Percentiles rank a stretch among this genome's conserved stretches.
These are phyloP conservation scores for Coracopsis vasa DNA, from an alignment of 2,113 vertebrate genomes.

Conservation along the genomic window DNA sequence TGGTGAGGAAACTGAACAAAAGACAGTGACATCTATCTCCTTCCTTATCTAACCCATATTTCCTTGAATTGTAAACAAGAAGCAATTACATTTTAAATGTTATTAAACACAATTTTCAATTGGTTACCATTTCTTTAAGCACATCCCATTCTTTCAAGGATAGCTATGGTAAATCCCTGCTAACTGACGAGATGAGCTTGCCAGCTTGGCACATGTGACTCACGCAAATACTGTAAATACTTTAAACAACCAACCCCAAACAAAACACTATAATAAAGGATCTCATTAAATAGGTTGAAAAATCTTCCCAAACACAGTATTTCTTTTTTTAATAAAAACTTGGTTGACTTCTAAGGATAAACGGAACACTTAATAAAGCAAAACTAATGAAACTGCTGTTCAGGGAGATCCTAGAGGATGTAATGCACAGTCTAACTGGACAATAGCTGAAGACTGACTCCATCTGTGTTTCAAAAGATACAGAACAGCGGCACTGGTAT, in stretches of 20 bases:
- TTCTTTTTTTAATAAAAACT: neutral
- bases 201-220: neutral
- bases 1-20: conserved; percentile 56
- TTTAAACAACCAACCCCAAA: neutral
- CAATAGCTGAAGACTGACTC: neutral
- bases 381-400: neutral
- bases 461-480: neutral
- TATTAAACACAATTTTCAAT: conserved; percentile 17
- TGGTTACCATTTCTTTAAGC: neutral
- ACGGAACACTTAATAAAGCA: neutral
- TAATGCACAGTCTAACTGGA: neutral
- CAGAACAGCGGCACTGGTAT: neutral
- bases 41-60: conserved; percentile 29
- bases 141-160: neutral
- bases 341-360: neutral
- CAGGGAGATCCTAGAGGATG: neutral
- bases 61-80: conserved; percentile 51
- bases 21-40: conserved; percentile 42
- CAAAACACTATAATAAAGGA: neutral
- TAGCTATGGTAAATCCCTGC: neutral
- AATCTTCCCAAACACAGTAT: neutral
- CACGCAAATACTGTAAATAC: neutral
- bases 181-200: neutral
- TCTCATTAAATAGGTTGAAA: neutral
- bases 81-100: neutral